A percentile compares a stretch with the other conserved stretches of the same genome.
Conservation (phyloP, 2,113 vertebrate genomes). For the Egretta garzetta region DNA sequence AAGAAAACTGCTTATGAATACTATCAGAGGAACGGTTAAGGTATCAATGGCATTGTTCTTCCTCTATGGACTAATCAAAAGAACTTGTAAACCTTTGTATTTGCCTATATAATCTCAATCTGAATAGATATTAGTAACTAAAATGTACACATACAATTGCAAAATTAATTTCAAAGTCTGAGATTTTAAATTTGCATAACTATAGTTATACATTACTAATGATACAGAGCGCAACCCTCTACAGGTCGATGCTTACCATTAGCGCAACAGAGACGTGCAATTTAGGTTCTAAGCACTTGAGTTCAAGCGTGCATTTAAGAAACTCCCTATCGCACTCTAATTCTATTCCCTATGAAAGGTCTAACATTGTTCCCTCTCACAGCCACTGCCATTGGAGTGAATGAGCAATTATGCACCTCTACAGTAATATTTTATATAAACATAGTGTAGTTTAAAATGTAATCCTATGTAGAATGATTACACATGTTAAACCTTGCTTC, state of each 20-base stretch:
- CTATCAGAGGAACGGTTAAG: not conserved
- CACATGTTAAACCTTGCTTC: not conserved
- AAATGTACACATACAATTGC: not conserved
- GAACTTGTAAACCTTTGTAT: not conserved
- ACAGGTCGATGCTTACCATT: not conserved
- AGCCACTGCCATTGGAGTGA: not conserved
- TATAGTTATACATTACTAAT: not conserved
- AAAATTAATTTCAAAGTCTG: not conserved
- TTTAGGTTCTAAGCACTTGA: not conserved
- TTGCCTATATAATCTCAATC: not conserved
- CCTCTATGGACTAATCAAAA: not conserved
- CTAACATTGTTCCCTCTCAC: not conserved
- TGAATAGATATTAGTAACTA: not conserved
- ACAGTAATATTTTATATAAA: not conserved
- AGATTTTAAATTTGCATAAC: not conserved
- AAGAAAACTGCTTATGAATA: not conserved
- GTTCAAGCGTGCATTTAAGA: not conserved
- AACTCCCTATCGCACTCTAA: not conserved
- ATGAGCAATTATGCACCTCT: not conserved
- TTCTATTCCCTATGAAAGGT: not conserved
- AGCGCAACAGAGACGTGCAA: not conserved
- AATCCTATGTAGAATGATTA: not conserved
- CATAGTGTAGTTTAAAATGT: not conserved
- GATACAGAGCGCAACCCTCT: not conserved
- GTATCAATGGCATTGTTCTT: not conserved